Evolutionary conservation across 2,113 vertebrate genomes (phyloP).

Genomic region (Rhinopithecus roxellana): DNA sequence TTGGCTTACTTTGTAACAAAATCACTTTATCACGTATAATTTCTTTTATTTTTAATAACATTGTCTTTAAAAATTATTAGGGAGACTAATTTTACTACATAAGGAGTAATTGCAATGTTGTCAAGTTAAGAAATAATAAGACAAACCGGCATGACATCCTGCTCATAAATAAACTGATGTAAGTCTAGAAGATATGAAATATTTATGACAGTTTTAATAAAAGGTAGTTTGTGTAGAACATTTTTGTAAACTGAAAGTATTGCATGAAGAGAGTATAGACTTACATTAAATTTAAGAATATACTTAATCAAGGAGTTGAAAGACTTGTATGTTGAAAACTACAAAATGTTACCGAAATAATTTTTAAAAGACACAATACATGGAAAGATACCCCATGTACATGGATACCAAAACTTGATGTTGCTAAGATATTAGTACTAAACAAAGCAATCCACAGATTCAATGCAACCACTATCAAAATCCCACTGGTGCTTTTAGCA

Average conservation of each 20-base stretch:
- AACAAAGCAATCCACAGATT: background rate
- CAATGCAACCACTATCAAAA: background rate
- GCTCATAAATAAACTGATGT: background rate
- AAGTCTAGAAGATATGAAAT: background rate
- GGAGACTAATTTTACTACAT: background rate
- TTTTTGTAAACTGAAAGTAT: background rate
- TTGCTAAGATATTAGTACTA: background rate
- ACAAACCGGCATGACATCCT: background rate
- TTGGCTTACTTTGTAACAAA: background rate
- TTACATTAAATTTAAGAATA: background rate
- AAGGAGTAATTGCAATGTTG: background rate
- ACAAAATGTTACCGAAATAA: background rate
- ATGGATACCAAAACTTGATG: background rate
- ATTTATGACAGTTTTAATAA: background rate
- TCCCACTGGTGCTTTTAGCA: background rate
- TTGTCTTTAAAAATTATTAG: background rate
- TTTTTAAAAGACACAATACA: background rate
- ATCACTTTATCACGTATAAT: background rate
- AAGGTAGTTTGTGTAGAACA: background rate
- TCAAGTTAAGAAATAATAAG: background rate
- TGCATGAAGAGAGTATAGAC: background rate
- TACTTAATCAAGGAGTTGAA: background rate
- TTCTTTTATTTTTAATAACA: background rate
- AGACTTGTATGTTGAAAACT: background rate
- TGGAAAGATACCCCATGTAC: background rate